A percentile compares a stretch with the other conserved stretches of the same genome.
These are phyloP conservation scores for Notothenia coriiceps DNA, from an alignment of 2,113 vertebrate species.

Conservation along the genomic window DNA sequence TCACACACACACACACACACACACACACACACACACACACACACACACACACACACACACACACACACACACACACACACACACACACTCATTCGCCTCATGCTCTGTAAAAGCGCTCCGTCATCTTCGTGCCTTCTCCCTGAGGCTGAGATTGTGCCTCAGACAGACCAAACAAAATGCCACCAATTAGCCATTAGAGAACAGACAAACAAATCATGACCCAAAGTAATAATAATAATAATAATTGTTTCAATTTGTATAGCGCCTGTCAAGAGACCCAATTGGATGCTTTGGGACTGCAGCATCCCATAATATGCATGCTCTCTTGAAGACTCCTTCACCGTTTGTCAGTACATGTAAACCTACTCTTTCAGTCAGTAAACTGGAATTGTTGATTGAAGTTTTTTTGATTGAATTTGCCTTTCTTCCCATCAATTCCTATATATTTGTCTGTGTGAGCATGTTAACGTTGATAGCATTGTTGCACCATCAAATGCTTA, in stretches of 20 bases:
- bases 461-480: neutral
- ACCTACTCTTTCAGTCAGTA: neutral
- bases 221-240: slow-evolving; percentile 2
- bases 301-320: neutral
- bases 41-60: too few relatives aligned
- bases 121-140: slow-evolving; percentile 55
- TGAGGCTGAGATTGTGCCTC: slow-evolving; percentile 32
- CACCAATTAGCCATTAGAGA: slow-evolving; percentile 44
- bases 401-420: too few relatives aligned
- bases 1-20: slow-evolving; percentile 16
- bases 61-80: too few relatives aligned
- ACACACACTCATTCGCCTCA: too few relatives aligned
- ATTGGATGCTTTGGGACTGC: neutral
- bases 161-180: slow-evolving; percentile 46
- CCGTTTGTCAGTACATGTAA: neutral
- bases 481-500: neutral
- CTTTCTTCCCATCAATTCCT: neutral
- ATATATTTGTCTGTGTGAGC: neutral
- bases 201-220: slow-evolving; percentile 51
- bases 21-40: neutral
- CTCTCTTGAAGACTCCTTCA: neutral
- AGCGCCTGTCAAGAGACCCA: too few relatives aligned
- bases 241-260: too few relatives aligned
- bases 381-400: neutral
- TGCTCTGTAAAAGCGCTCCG: slow-evolving; percentile 40